Percentiles rank a stretch among this genome's conserved stretches.
These are phyloP conservation scores for Cirrhinus mrigala DNA, from an alignment of 2,797 vertebrate species.

Conservation along the genomic window DNA sequence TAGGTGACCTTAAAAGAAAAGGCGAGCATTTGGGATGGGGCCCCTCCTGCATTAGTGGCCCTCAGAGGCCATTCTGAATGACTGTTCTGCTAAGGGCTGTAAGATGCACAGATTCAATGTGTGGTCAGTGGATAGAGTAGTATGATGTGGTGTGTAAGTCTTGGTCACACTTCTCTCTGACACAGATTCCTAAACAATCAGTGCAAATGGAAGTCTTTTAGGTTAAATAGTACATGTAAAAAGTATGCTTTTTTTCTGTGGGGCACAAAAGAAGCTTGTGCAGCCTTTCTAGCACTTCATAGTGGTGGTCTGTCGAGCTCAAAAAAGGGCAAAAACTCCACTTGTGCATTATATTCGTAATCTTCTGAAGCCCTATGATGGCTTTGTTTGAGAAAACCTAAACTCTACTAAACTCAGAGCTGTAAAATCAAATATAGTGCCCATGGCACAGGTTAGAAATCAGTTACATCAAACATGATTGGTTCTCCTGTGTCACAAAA, in stretches of 20 bases:
- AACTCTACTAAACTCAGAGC: background rate
- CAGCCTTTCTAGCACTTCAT: background rate
- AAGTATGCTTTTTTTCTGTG: background rate
- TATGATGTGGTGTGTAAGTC: background rate
- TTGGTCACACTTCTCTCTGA: background rate
- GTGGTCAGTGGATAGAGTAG: background rate
- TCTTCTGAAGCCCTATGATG: background rate
- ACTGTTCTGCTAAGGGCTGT: background rate
- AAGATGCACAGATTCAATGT: conserved; percentile 1
- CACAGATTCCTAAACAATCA: background rate
- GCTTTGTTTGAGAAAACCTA: background rate
- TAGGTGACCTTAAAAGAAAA: conserved; percentile 67
- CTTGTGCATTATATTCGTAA: background rate
- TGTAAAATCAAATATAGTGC: background rate
- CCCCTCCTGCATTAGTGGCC: background rate
- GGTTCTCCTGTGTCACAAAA: background rate
- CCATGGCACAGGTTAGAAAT: background rate
- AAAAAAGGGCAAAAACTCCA: background rate
- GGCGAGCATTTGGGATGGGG: conserved; percentile 48
- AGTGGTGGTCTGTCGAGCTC: background rate
- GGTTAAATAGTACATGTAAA: background rate
- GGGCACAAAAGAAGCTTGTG: background rate
- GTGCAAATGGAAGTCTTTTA: too few relatives aligned
- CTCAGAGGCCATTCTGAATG: background rate
- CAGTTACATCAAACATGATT: background rate